Evolutionary conservation across 2,797 vertebrate species (phyloP).

Genomic region (Lates japonicus): DNA sequence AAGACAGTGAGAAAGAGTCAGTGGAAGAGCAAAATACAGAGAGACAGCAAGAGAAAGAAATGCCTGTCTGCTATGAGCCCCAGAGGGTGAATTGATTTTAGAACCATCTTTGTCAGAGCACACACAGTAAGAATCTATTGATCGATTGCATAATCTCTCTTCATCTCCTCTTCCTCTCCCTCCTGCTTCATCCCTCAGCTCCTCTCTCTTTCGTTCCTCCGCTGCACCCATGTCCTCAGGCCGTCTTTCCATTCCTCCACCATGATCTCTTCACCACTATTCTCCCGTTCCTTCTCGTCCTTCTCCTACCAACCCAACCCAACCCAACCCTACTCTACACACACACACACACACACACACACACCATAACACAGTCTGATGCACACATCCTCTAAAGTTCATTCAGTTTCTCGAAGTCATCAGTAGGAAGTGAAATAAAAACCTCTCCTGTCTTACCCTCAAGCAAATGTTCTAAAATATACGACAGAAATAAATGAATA

Average conservation of each 20-base stretch:
- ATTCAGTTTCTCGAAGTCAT: conserved; percentile 39
- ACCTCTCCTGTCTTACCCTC: conserved; percentile 19
- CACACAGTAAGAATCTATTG: conserved; percentile 53
- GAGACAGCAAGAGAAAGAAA: background rate
- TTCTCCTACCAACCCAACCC: background rate
- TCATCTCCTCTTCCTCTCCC: conserved; percentile 11
- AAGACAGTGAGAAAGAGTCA: background rate
- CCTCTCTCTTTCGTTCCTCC: background rate
- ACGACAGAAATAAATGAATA: conserved; percentile 33
- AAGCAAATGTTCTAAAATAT: background rate
- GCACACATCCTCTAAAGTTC: conserved; percentile 38
- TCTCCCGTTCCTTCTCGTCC: background rate
- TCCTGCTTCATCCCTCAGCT: conserved; percentile 18
- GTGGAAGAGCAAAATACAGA: conserved; percentile 3
- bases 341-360: background rate
- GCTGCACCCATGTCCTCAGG: background rate
- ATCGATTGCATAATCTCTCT: conserved; percentile 48
- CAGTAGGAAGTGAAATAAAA: conserved; percentile 52
- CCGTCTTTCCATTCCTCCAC: background rate
- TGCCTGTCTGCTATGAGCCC: conserved; percentile 13
- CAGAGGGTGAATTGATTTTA: conserved; percentile 58
- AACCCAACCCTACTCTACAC: background rate
- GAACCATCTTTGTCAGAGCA: conserved; percentile 53
- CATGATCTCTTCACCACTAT: background rate
- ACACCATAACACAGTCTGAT: conserved; percentile 13